Evolutionary conservation across 1,140 invertebrate species (phyloP).

Genomic region (Heliconius eleuchia): DNA sequence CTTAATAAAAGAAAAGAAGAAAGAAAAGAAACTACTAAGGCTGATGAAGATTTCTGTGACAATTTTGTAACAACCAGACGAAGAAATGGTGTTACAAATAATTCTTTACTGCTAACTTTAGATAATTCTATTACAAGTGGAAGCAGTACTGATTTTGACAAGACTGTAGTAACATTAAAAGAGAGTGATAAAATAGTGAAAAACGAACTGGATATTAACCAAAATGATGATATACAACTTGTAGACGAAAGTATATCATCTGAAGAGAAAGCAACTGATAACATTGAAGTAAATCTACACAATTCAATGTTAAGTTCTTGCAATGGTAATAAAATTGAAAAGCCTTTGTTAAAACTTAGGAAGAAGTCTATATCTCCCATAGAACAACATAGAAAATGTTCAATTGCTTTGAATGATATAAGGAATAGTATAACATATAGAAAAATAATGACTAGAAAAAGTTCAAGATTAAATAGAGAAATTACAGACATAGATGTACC

Average conservation of each 20-base stretch:
- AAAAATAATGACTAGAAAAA: constrained; percentile 31
- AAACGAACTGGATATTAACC: not conserved
- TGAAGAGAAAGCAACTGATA: not conserved
- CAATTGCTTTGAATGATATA: constrained; percentile 1
- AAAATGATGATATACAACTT: constrained; percentile 15
- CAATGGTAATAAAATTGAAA: not conserved
- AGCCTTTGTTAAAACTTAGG: not conserved
- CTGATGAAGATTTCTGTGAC: constrained; percentile 33
- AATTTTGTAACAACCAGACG: constrained; percentile 70
- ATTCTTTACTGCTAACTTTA: constrained; percentile 54
- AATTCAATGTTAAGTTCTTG: not conserved
- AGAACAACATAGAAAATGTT: not conserved
- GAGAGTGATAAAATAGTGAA: not conserved
- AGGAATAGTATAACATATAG: not conserved
- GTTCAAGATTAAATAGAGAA: constrained; percentile 22
- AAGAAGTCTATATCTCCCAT: not conserved
- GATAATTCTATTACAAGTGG: constrained; percentile 49
- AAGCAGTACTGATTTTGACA: constrained; percentile 49
- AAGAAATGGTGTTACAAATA: constrained; percentile 53
- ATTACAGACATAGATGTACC: not conserved
- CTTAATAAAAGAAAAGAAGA: not conserved
- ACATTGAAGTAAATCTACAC: not conserved
- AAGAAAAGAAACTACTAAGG: constrained; percentile 17
- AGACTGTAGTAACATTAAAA: constrained; percentile 46
- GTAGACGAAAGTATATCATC: not conserved